A percentile compares a stretch with the other conserved stretches of the same genome.
These are phyloP conservation scores for Hypercompe scribonia DNA, from an alignment of 2,888 invertebrate genomes.

Conservation along the genomic window DNA sequence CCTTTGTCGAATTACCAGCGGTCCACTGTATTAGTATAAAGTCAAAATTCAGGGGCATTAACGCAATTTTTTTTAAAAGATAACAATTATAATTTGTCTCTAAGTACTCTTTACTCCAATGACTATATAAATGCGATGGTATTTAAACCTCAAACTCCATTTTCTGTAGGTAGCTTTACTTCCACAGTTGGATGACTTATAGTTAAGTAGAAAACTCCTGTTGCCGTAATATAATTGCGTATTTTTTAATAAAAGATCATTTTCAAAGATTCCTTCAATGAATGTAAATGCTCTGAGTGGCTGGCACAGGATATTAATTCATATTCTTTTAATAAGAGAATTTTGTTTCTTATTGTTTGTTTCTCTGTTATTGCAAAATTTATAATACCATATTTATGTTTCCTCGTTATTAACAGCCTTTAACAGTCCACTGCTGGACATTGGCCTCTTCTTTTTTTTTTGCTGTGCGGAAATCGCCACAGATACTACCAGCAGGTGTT, in stretches of 20 bases:
- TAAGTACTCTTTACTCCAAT: too few relatives aligned
- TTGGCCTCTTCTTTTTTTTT: too few relatives aligned
- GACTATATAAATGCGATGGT: neutral
- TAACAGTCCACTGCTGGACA: too few relatives aligned
- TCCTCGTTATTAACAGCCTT: too few relatives aligned
- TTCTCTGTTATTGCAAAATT: neutral
- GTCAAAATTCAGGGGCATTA: too few relatives aligned
- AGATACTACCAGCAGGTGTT: too few relatives aligned
- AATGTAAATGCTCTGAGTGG: slow-evolving; percentile 40
- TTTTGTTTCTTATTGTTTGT: slow-evolving; percentile 18
- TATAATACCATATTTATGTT: too few relatives aligned
- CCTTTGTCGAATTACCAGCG: too few relatives aligned
- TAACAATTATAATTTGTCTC: too few relatives aligned
- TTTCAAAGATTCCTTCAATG: slow-evolving; percentile 26
- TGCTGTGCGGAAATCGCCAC: too few relatives aligned
- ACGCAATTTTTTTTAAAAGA: too few relatives aligned
- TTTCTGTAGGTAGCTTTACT: neutral
- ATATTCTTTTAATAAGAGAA: slow-evolving; percentile 28
- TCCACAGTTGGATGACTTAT: neutral
- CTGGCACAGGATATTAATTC: slow-evolving; percentile 40
- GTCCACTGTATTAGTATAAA: too few relatives aligned
- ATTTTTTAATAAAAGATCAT: slow-evolving; percentile 15
- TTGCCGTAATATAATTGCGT: neutral
- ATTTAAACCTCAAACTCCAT: neutral
- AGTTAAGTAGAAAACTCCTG: neutral